phyloP scores from a whole-genome alignment of 2,113 vertebrate genomes.

The Tor tambroides region DNA sequence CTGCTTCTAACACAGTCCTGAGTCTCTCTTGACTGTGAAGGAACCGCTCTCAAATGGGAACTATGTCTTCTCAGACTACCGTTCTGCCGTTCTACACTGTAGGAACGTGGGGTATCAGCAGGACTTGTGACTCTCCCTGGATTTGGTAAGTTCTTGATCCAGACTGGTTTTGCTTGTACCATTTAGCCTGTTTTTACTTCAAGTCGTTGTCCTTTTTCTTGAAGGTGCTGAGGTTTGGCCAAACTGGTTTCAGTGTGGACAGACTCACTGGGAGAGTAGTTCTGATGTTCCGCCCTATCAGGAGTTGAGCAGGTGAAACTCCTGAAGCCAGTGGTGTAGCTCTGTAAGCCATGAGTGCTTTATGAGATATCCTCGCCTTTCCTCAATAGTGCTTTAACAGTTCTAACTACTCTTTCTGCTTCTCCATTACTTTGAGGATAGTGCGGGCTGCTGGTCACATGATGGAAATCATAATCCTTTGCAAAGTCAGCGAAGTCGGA shows the following conservation, averaged over 20 bases:
- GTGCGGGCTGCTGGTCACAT: slow-evolving; percentile 42
- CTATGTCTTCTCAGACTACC: neutral
- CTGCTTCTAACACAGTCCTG: neutral
- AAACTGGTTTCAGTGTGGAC: slow-evolving; percentile 22
- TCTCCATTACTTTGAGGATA: slow-evolving; percentile 53
- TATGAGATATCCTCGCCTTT: slow-evolving; percentile 35
- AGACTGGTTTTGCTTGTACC: neutral
- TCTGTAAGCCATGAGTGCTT: slow-evolving; percentile 43
- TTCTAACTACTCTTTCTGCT: slow-evolving; percentile 41
- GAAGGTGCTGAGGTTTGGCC: neutral
- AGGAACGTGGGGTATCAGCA: too few species aligned
- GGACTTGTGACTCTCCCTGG: too few species aligned
- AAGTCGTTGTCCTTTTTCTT: neutral
- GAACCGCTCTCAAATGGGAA: neutral
- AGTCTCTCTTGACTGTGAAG: neutral
- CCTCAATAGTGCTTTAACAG: slow-evolving; percentile 26
- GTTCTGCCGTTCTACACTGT: too few species aligned
- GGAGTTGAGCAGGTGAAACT: slow-evolving; percentile 42
- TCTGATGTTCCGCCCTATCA: slow-evolving; percentile 46
- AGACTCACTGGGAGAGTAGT: slow-evolving; percentile 33
- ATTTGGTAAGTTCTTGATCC: too few species aligned
- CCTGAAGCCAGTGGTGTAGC: slow-evolving; percentile 39
- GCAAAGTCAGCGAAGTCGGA: neutral
- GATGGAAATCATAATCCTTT: slow-evolving; percentile 37
- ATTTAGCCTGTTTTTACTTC: neutral